Base-by-base conservation (phyloP, 1,140 invertebrate genomes). In the Neodiprion lecontei region DNA sequence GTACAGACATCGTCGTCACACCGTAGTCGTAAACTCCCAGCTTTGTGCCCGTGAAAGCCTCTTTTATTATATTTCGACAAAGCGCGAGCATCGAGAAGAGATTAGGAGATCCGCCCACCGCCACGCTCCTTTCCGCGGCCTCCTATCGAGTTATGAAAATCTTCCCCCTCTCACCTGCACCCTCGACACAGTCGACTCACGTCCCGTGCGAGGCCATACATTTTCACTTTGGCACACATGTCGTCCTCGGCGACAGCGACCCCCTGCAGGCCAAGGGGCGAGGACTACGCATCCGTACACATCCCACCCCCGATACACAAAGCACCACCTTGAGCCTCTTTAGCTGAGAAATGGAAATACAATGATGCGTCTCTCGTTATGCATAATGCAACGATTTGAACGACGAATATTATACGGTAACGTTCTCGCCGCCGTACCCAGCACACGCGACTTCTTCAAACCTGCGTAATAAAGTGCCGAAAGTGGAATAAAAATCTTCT, bases 211-310 rank as follows among this genome's bases (percentile, higher is more conserved):
- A 80, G 71, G 80, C 82, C 79, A 88, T 88, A 88, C 83, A 87
- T 89, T 89, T 89, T 89, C 88, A 88, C 88, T 89, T 89, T 88
- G 83, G 84, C 87, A 83, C 88, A 89, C 85, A 84, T 88, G 88
- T 86, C 82, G 85, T 86, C 81, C 11, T 69, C 67, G 61, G 17
- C 67, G 11, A 69, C n/a, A 11, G 61, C 61, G 61, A 69, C 40
- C 17, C 67, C 11, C 67, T 17, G 11, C 17, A 69, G 9, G 9
- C 67, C 17, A 21, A 11, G 21, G 61, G 61, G 61, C 61, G 61
- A 12, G 11, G 61, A 11, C 78, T 85, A 87, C 86, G 85, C 83
- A 21, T 21, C 10, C 50, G 50, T 11, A 53, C 50, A 53, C 50
- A 53, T 53, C 50, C 50, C 17, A 21, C n/a, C 50, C 50, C 10